A percentile compares a stretch with the other conserved stretches of the same genome.
Evolutionary conservation across 2,888 invertebrate species (phyloP).

Genomic region (Yponomeuta evonymella): DNA sequence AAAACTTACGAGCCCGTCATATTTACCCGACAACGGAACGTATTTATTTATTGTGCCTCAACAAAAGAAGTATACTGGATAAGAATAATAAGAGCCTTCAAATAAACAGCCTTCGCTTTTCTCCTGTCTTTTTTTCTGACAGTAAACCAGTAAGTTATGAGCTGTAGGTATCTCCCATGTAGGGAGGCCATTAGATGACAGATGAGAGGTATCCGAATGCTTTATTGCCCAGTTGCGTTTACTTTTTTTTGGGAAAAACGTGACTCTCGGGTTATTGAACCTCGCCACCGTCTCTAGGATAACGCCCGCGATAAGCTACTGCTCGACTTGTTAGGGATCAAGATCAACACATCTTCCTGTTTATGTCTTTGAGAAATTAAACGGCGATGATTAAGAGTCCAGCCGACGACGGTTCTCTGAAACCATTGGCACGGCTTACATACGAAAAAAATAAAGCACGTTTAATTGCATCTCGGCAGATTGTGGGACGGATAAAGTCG

Average conservation of each 20-base stretch:
- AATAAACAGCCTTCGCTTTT: slow-evolving; percentile 49
- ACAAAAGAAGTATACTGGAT: slow-evolving; percentile 47
- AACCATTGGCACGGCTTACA: slow-evolving; percentile 11
- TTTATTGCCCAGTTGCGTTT: slow-evolving; percentile 46
- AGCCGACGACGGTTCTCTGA: slow-evolving; percentile 10
- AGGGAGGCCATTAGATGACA: slow-evolving; percentile 61
- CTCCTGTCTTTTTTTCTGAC: slow-evolving; percentile 37
- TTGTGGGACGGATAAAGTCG: slow-evolving; percentile 8
- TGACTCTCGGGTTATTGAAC: slow-evolving; percentile 53
- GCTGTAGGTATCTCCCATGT: slow-evolving; percentile 43
- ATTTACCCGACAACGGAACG: slow-evolving; percentile 39
- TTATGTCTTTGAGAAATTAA: slow-evolving; percentile 28
- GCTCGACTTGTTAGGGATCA: slow-evolving; percentile 45
- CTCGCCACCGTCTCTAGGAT: slow-evolving; percentile 52
- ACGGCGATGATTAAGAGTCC: slow-evolving; percentile 10
- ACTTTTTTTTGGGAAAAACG: slow-evolving; percentile 48
- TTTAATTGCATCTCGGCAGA: slow-evolving; percentile 9
- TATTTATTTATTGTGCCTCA: slow-evolving; percentile 38
- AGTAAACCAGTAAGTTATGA: slow-evolving; percentile 61
- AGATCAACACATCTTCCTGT: slow-evolving; percentile 47
- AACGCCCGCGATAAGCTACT: slow-evolving; percentile 41
- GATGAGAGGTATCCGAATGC: slow-evolving; percentile 59
- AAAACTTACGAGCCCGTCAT: slow-evolving; percentile 23
- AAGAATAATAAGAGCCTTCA: slow-evolving; percentile 49
- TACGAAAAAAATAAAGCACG: slow-evolving; percentile 9